Conservation (phyloP, 2,113 vertebrate species). For the Callipepla squamata region DNA sequence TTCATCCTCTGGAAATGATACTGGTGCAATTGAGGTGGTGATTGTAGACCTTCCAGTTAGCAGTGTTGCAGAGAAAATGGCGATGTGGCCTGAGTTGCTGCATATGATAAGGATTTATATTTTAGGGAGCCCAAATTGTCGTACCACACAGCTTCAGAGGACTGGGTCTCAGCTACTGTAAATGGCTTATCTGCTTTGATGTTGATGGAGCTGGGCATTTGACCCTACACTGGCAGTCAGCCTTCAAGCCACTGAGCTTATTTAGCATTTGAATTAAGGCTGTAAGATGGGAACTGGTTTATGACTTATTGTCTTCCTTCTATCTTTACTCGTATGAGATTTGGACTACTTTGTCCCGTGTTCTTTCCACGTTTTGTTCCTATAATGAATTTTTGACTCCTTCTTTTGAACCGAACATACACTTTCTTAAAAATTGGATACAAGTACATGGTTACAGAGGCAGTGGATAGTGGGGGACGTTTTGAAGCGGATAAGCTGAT, state of each 20-base stretch:
- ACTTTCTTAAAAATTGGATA: accelerated
- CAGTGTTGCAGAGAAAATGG: neutral
- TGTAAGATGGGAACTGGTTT: neutral
- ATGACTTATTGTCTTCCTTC: neutral
- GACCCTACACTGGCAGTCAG: neutral
- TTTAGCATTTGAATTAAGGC: neutral
- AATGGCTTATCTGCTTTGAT: neutral
- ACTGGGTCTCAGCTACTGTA: neutral
- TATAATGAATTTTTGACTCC: accelerated
- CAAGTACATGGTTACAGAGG: neutral
- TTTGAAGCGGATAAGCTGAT: neutral
- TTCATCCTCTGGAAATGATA: neutral
- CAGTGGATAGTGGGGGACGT: neutral
- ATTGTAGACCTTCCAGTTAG: neutral
- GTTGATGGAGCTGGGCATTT: neutral
- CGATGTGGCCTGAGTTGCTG: neutral
- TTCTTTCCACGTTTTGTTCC: neutral
- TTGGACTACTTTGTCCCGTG: neutral
- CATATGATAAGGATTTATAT: neutral
- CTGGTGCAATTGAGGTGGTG: accelerated
- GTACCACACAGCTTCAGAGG: neutral
- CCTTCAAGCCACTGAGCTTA: neutral
- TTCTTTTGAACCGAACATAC: neutral
- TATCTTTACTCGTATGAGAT: neutral
- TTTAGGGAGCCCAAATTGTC: neutral